Percentiles rank a stretch among this genome's conserved stretches.
Evolutionary conservation across 2,888 invertebrate species (phyloP).

Genomic region (Thumatha senex): DNA sequence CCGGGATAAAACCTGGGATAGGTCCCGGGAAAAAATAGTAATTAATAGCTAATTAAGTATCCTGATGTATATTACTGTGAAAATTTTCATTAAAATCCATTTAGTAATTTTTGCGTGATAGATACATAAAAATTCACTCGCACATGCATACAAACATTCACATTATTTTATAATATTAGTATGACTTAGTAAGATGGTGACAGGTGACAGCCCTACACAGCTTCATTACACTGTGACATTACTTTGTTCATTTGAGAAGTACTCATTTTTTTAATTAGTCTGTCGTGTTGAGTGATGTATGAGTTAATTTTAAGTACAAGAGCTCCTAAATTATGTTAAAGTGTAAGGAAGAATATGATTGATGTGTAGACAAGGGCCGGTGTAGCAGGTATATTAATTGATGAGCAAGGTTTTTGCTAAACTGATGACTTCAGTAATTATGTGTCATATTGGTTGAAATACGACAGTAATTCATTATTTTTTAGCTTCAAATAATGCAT

Average conservation of each 20-base stretch:
- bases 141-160: no score
- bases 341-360: slow-evolving; percentile 12
- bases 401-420: slow-evolving; percentile 4
- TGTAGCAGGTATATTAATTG: slow-evolving; percentile 1
- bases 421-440: slow-evolving; percentile 6
- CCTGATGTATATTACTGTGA: no score
- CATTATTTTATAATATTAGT: background rate
- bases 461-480: no score
- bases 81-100: no score
- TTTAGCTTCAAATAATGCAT: no score
- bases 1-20: no score
- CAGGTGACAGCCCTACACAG: slow-evolving; percentile 15
- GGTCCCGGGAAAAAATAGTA: no score
- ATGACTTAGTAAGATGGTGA: background rate
- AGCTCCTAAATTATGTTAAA: slow-evolving; percentile 9
- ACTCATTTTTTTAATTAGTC: slow-evolving; percentile 30
- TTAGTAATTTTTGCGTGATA: no score
- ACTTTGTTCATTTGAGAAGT: slow-evolving; percentile 37
- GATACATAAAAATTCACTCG: no score
- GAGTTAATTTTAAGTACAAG: slow-evolving; percentile 11
- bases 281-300: slow-evolving; percentile 10
- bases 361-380: slow-evolving; percentile 5
- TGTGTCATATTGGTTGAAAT: no score
- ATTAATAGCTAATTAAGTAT: no score
- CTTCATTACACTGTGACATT: slow-evolving; percentile 40